These are phyloP conservation scores for Petrocephalus zakoni DNA, from an alignment of 2,113 vertebrate species.

Conservation along the genomic window DNA sequence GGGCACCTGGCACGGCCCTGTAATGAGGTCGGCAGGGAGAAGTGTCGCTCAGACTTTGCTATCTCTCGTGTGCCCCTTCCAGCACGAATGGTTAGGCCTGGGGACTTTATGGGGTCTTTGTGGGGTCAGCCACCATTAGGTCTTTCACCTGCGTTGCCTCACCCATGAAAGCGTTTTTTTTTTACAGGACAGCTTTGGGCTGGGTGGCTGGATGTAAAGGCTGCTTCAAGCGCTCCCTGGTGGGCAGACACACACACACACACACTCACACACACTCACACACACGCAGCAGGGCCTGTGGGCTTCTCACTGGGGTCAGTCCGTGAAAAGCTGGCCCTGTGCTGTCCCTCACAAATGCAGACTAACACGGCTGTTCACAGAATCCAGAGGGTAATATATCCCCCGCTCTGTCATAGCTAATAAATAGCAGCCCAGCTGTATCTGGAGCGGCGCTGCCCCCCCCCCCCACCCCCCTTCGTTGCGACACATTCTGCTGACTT, in stretches of 20 bases:
- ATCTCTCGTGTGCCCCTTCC: not conserved
- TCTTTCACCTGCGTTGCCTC: not conserved
- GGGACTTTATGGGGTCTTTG: too few relatives aligned
- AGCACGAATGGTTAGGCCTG: not conserved
- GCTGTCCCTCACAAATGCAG: conserved; percentile 10
- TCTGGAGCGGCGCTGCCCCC: conserved; percentile 1
- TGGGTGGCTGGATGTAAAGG: not conserved
- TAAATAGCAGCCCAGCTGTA: not conserved
- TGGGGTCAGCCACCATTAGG: not conserved
- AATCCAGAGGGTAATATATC: conserved; percentile 9
- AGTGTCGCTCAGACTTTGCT: not conserved
- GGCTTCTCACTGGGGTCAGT: not conserved
- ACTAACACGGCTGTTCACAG: not conserved
- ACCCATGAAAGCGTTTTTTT: not conserved
- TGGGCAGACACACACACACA: not conserved
- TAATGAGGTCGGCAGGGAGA: not conserved
- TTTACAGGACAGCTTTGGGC: not conserved
- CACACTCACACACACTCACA: not conserved
- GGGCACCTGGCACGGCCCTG: not conserved
- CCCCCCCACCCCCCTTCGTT: not conserved
- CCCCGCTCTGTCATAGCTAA: conserved; percentile 13
- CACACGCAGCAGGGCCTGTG: not conserved
- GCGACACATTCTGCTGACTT: not conserved
- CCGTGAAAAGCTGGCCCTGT: not conserved
- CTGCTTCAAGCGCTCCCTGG: not conserved